phyloP scores from a whole-genome alignment of 2,888 invertebrate species.

The Eilema caniola region DNA sequence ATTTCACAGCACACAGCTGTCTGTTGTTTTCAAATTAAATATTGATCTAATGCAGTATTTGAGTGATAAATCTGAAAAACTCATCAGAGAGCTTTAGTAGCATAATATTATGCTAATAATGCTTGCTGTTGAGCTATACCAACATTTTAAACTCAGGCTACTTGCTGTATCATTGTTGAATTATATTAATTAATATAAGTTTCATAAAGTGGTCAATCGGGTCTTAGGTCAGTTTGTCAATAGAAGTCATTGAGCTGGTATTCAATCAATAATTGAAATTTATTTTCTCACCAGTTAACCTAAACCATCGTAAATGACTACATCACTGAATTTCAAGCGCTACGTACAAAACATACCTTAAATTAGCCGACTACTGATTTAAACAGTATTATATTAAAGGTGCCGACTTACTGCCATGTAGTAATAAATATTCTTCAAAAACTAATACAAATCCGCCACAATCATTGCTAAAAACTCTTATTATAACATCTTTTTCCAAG shows the following conservation, averaged over 20 bases:
- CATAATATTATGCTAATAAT: too few species aligned
- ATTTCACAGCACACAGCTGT: too few species aligned
- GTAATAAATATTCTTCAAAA: background rate
- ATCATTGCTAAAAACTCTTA: background rate
- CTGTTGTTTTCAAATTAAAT: too few species aligned
- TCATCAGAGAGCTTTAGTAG: too few species aligned
- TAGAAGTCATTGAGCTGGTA: background rate
- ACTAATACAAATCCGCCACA: background rate
- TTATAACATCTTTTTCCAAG: background rate
- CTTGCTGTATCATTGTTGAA: background rate
- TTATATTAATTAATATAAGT: background rate
- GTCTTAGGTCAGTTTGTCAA: background rate
- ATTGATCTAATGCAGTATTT: too few species aligned
- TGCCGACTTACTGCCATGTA: background rate
- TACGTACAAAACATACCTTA: background rate
- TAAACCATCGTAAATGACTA: background rate
- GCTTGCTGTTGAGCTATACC: too few species aligned
- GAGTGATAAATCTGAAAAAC: too few species aligned
- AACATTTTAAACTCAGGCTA: too few species aligned
- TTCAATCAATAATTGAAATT: background rate
- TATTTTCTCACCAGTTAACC: background rate
- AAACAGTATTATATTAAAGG: background rate
- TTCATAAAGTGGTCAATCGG: background rate
- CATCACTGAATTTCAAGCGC: background rate
- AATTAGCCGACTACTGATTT: background rate